These are phyloP conservation scores for Lerema accius DNA, from an alignment of 1,140 invertebrate species.

Conservation along the genomic window DNA sequence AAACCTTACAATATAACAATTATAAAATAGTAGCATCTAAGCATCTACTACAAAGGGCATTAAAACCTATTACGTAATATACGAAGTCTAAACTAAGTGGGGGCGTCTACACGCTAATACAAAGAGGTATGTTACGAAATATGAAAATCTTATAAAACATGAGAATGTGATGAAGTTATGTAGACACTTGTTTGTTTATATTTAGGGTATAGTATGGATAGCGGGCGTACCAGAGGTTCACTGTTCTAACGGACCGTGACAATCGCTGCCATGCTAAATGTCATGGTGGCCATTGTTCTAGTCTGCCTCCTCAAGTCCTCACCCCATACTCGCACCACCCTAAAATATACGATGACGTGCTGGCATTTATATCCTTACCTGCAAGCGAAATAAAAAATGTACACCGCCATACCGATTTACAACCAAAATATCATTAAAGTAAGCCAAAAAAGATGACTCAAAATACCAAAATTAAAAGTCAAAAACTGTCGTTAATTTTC, in stretches of 20 bases:
- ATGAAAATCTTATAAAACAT: too few species aligned
- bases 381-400: conserved; percentile 61
- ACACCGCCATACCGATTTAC: conserved; percentile 26
- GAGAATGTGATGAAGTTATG: too few species aligned
- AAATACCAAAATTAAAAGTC: too few species aligned
- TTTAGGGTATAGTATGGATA: conserved; percentile 45
- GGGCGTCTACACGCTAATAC: too few species aligned
- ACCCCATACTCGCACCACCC: conserved; percentile 48
- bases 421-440: conserved; percentile 45
- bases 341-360: conserved; percentile 51
- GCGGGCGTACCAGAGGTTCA: conserved; percentile 66
- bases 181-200: too few species aligned
- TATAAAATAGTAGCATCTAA: too few species aligned
- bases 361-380: conserved; percentile 72
- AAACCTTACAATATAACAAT: too few species aligned
- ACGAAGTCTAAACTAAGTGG: too few species aligned
- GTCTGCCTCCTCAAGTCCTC: conserved; percentile 41
- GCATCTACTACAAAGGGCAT: too few species aligned
- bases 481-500: too few species aligned
- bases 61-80: too few species aligned
- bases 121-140: conserved; percentile 6
- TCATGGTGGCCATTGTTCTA: conserved; percentile 80
- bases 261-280: conserved; percentile 80
- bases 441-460: too few species aligned
- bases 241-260: conserved; percentile 73